Conservation (phyloP, 2,888 invertebrate species). For the Zelleria hepariella region DNA sequence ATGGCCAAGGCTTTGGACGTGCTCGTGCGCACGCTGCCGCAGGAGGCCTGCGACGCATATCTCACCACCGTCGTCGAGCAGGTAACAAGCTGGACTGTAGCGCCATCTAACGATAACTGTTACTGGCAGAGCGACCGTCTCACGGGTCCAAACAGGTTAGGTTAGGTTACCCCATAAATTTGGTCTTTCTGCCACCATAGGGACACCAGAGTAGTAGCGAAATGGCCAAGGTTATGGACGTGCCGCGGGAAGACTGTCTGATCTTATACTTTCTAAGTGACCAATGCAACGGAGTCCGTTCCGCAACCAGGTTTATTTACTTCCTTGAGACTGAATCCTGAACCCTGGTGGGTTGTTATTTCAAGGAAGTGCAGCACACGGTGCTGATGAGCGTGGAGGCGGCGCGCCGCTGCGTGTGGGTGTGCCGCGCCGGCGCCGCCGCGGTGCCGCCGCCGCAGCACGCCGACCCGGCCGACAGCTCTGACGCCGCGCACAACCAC, state of each 20-base stretch:
- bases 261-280: too few species aligned
- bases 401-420: slow-evolving; percentile 85
- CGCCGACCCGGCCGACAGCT: slow-evolving; percentile 40
- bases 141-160: too few species aligned
- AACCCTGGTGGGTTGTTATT: background rate
- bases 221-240: too few species aligned
- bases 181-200: too few species aligned
- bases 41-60: slow-evolving; percentile 84
- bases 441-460: slow-evolving; percentile 54
- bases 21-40: slow-evolving; percentile 79
- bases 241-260: too few species aligned
- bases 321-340: too few species aligned
- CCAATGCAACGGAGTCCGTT: too few species aligned
- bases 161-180: too few species aligned
- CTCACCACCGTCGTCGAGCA: slow-evolving; percentile 76
- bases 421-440: slow-evolving; percentile 75
- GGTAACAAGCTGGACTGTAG: background rate
- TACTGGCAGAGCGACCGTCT: too few species aligned
- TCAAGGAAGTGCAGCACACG: slow-evolving; percentile 83
- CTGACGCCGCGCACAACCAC: slow-evolving; percentile 69
- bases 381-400: slow-evolving; percentile 85
- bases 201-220: too few species aligned
- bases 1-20: slow-evolving; percentile 75
- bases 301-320: too few species aligned
- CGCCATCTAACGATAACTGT: background rate